A percentile compares a stretch with the other conserved stretches of the same genome.
phyloP scores from a whole-genome alignment of 2,797 vertebrate genomes.

The Hydrocynus forskahlii region DNA sequence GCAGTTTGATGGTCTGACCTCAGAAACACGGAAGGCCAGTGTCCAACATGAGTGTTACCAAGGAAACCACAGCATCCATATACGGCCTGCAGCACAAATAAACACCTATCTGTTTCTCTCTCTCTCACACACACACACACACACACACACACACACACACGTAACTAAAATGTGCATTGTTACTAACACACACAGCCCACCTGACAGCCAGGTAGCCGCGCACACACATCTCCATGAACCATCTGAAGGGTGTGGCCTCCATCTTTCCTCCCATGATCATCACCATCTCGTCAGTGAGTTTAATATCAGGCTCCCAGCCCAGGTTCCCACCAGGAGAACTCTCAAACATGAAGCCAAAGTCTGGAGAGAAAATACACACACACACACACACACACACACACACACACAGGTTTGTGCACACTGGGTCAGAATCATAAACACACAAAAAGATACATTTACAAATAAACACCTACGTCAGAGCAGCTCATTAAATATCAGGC shows the following conservation, averaged over 20 bases:
- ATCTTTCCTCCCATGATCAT: constrained; percentile 99
- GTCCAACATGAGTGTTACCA: constrained; percentile 95
- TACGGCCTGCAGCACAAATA: constrained; percentile 81
- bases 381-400: neutral
- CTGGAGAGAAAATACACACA: constrained; percentile 80
- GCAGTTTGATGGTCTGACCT: constrained; percentile 94
- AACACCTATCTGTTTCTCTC: neutral
- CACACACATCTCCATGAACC: constrained; percentile 99
- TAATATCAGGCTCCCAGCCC: constrained; percentile 97
- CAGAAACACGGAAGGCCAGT: constrained; percentile 96
- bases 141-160: too few species aligned
- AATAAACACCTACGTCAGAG: too few species aligned
- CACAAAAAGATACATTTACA: too few species aligned
- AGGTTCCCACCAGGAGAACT: constrained; percentile 95
- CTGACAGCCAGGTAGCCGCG: constrained; percentile 93
- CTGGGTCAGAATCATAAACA: too few species aligned
- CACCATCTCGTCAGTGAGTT: constrained; percentile 97
- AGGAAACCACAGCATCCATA: constrained; percentile 95
- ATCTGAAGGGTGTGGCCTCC: constrained; percentile 96
- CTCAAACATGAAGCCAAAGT: constrained; percentile 99
- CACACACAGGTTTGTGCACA: too few species aligned
- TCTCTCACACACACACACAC: neutral
- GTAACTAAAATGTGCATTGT: too few species aligned
- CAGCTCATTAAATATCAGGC: too few species aligned
- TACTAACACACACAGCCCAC: constrained; percentile 68